Percentiles rank a stretch among this genome's conserved stretches.
Evolutionary conservation across 2,797 vertebrate genomes (phyloP).

Genomic region (Taenioides sp.): DNA sequence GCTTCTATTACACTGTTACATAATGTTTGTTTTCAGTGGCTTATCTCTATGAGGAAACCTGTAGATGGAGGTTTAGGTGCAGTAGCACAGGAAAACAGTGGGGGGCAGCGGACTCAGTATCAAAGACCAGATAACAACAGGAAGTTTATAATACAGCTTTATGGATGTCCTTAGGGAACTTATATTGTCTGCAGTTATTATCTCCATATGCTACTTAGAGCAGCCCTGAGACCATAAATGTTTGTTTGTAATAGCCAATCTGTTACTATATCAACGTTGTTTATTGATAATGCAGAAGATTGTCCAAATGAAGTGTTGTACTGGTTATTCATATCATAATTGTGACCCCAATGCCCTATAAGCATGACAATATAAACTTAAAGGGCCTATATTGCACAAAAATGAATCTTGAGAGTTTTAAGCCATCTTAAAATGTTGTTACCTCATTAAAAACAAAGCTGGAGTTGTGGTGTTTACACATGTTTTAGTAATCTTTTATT

Average conservation of each 20-base stretch:
- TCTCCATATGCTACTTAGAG: slow-evolving; percentile 19
- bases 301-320: background rate
- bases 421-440: too few species aligned
- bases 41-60: slow-evolving; percentile 1
- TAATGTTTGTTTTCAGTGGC: background rate
- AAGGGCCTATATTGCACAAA: too few species aligned
- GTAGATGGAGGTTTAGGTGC: background rate
- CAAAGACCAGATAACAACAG: background rate
- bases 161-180: background rate
- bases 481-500: too few species aligned
- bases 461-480: too few species aligned
- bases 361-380: too few species aligned
- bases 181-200: background rate
- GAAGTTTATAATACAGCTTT: slow-evolving; percentile 4
- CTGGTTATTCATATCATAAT: background rate
- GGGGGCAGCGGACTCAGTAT: background rate
- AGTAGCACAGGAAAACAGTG: background rate
- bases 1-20: background rate
- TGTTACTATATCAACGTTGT: background rate
- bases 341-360: background rate
- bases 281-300: background rate
- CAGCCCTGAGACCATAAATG: slow-evolving; percentile 6
- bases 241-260: background rate
- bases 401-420: too few species aligned
- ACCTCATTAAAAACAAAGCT: too few species aligned